Evolutionary conservation across 2,113 vertebrate genomes (phyloP).

Genomic region (Limanda limanda): DNA sequence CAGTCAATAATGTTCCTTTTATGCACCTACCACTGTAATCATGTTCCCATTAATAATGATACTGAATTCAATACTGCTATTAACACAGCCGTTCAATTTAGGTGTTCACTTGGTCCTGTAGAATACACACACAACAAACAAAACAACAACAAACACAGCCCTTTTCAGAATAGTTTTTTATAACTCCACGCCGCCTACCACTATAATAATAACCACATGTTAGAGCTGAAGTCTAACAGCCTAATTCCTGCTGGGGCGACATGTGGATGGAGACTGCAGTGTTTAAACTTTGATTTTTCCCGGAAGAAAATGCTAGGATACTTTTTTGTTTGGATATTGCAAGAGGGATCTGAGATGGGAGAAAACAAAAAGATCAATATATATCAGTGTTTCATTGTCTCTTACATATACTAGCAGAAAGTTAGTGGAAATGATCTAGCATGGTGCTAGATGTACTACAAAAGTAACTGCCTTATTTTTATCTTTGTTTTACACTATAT

Average conservation of each 20-base stretch:
- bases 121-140: too few relatives aligned
- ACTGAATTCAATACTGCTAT: conserved; percentile 31
- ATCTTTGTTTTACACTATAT: neutral
- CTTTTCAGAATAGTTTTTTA: neutral
- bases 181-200: conserved; percentile 18
- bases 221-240: conserved; percentile 4
- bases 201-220: conserved; percentile 42
- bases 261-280: too few relatives aligned
- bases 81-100: conserved; percentile 43
- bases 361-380: neutral
- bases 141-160: too few relatives aligned
- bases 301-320: neutral
- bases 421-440: neutral
- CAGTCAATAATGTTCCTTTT: conserved; percentile 23
- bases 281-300: conserved; percentile 1
- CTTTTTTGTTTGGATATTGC: neutral
- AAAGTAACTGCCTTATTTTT: neutral
- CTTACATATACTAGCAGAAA: neutral
- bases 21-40: conserved; percentile 39
- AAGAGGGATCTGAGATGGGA: neutral
- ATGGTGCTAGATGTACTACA: neutral
- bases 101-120: conserved; percentile 4
- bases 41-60: conserved; percentile 31
- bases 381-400: neutral
- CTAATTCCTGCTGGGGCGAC: too few relatives aligned